Percentiles rank a stretch among this genome's conserved stretches.
phyloP scores from a whole-genome alignment of 2,888 invertebrate species.

The Amorpha juglandis region DNA sequence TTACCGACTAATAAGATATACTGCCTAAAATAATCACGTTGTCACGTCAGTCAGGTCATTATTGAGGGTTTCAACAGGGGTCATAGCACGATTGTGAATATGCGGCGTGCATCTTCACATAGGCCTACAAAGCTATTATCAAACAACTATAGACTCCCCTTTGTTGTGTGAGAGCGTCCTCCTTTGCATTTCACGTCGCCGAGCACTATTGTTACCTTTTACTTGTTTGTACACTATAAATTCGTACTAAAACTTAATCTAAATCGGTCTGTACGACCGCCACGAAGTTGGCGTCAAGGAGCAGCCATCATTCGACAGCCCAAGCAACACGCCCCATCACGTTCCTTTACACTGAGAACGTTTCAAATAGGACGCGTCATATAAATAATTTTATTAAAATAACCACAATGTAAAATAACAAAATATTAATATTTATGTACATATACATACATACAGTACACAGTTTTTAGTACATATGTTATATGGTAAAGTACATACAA shows the following conservation, averaged over 20 bases:
- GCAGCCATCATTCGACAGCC: conserved; percentile 67
- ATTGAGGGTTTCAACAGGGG: conserved; percentile 57
- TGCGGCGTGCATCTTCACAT: conserved; percentile 61
- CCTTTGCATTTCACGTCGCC: conserved; percentile 81
- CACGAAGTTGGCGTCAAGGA: conserved; percentile 68
- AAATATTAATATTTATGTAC: too few species aligned
- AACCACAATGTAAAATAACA: too few species aligned
- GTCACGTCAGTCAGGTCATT: conserved; percentile 64
- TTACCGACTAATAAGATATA: conserved; percentile 24
- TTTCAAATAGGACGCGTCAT: background rate
- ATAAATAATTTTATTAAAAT: background rate
- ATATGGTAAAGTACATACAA: too few species aligned
- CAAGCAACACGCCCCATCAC: conserved; percentile 65
- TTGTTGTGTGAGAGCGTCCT: conserved; percentile 78
- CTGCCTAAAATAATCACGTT: conserved; percentile 45
- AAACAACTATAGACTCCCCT: conserved; percentile 72
- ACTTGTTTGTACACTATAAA: conserved; percentile 55
- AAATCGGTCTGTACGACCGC: conserved; percentile 64
- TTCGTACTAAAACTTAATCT: conserved; percentile 59
- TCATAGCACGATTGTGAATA: conserved; percentile 57
- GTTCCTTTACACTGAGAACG: conserved; percentile 43
- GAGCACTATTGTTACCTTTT: conserved; percentile 62
- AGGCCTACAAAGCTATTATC: conserved; percentile 42
- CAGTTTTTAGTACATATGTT: too few species aligned
- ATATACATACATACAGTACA: too few species aligned